Conservation (phyloP, 2,888 invertebrate species). For the Cancer borealis region DNA sequence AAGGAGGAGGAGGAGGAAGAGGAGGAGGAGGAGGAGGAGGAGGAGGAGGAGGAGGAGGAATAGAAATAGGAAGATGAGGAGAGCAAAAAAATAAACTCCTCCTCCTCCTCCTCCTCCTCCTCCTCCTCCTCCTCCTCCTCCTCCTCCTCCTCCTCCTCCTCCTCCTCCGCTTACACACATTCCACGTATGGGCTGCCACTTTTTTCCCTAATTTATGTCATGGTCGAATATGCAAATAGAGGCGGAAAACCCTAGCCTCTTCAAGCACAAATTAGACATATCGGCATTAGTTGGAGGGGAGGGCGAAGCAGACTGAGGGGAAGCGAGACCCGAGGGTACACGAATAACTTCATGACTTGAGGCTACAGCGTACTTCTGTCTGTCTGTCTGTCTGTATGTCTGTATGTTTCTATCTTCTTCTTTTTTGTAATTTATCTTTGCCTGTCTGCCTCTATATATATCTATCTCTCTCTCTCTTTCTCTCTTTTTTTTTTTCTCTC, state of each 20-base stretch:
- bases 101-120: not conserved
- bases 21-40: not conserved
- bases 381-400: not conserved
- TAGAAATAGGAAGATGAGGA: no score
- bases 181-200: slow-evolving; percentile 38
- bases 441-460: not conserved
- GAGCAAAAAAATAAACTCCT: not conserved
- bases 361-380: not conserved
- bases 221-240: slow-evolving; percentile 60
- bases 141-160: not conserved
- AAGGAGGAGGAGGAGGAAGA: not conserved
- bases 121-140: not conserved
- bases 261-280: slow-evolving; percentile 61
- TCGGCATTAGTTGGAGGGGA: slow-evolving; percentile 53
- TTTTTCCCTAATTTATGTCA: slow-evolving; percentile 50
- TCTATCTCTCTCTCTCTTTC: not conserved
- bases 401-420: not conserved
- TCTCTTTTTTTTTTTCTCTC: slow-evolving; percentile 3
- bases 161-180: slow-evolving; percentile 1
- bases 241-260: slow-evolving; percentile 47
- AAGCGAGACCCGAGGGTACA: not conserved
- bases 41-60: no score
- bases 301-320: slow-evolving; percentile 15
- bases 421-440: not conserved
- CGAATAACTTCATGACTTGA: slow-evolving; percentile 36